A percentile compares a stretch with the other conserved stretches of the same genome.
Conservation (phyloP, 2,797 vertebrate species). For the Cheirogaleus major region DNA sequence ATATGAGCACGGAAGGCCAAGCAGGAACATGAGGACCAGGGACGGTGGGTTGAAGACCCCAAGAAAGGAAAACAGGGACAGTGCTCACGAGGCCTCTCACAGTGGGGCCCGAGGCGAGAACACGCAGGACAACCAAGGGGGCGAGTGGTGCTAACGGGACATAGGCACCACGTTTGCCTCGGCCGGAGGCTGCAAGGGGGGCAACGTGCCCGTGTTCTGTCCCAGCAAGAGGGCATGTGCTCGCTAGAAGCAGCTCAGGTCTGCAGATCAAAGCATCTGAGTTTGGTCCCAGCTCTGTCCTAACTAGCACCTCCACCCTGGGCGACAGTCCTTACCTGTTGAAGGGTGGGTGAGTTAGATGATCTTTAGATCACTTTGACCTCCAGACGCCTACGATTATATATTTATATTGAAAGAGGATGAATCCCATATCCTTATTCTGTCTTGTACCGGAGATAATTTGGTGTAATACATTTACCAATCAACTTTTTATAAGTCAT, state of each 20-base stretch:
- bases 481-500: background rate
- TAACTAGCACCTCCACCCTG: accelerated
- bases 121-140: background rate
- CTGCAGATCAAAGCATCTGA: background rate
- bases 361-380: background rate
- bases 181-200: background rate
- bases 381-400: background rate
- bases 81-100: accelerated
- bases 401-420: background rate
- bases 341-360: background rate
- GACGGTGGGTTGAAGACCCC: background rate
- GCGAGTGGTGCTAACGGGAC: too few species aligned
- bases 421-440: background rate
- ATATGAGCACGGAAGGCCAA: accelerated
- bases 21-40: too few species aligned
- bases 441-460: background rate
- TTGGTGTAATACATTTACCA: background rate
- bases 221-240: background rate
- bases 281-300: background rate
- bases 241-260: background rate
- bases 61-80: background rate
- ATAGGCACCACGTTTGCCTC: accelerated
- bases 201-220: accelerated
- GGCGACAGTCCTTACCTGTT: background rate
- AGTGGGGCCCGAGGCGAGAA: background rate